Evolutionary conservation across 2,888 invertebrate genomes (phyloP).

Genomic region (Psylliodes chrysocephalus): DNA sequence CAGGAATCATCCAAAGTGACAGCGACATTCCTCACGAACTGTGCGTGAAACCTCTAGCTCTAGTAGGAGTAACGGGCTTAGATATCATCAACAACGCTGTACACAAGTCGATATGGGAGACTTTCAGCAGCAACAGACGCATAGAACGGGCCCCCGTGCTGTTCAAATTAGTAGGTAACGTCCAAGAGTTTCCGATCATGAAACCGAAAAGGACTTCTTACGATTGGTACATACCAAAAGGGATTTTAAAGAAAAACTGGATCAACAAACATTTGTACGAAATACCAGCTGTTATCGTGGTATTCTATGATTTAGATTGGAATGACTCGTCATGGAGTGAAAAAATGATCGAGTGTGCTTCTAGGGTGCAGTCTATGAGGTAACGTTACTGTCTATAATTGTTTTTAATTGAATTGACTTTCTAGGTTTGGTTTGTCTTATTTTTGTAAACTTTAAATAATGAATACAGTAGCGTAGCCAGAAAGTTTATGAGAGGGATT

Average conservation of each 20-base stretch:
- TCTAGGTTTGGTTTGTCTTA: too few species aligned
- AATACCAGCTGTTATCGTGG: slow-evolving; percentile 91
- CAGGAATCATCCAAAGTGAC: slow-evolving; percentile 45
- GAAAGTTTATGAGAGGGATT: too few species aligned
- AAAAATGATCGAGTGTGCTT: slow-evolving; percentile 93
- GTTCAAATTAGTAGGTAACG: slow-evolving; percentile 83
- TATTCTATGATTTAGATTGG: slow-evolving; percentile 98
- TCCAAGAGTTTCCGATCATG: slow-evolving; percentile 87
- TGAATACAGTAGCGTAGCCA: too few species aligned
- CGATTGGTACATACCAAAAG: slow-evolving; percentile 95
- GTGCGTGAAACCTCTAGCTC: slow-evolving; percentile 82
- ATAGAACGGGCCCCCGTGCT: slow-evolving; percentile 84
- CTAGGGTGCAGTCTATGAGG: slow-evolving; percentile 83
- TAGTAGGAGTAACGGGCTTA: slow-evolving; percentile 89
- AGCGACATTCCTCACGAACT: slow-evolving; percentile 82
- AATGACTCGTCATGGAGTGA: slow-evolving; percentile 94
- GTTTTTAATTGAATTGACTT: too few species aligned
- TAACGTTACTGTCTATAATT: too few species aligned
- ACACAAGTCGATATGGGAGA: slow-evolving; percentile 94
- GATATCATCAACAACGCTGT: slow-evolving; percentile 85
- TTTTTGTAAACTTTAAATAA: too few species aligned
- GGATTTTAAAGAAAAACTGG: slow-evolving; percentile 95
- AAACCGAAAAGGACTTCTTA: slow-evolving; percentile 90
- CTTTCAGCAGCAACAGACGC: slow-evolving; percentile 84
- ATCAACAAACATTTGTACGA: slow-evolving; percentile 90